phyloP scores from a whole-genome alignment of 2,888 invertebrate genomes.

The Chaetogeoica ovagalla region DNA sequence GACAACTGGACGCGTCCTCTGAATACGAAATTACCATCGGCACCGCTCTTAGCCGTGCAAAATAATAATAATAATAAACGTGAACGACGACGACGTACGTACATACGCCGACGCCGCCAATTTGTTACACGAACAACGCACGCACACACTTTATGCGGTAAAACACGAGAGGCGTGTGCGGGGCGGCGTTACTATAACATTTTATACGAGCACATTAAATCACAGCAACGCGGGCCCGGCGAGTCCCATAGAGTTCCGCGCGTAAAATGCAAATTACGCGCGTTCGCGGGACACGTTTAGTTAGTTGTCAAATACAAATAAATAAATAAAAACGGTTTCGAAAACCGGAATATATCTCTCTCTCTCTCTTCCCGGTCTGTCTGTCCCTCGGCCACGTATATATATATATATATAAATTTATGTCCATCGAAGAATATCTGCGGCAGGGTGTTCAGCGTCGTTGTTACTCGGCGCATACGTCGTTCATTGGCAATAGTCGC shows the following conservation, averaged over 20 bases:
- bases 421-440: background rate
- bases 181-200: too few species aligned
- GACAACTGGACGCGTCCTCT: conserved; percentile 33
- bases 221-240: background rate
- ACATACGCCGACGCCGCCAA: conserved; percentile 1
- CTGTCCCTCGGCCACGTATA: too few species aligned
- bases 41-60: conserved; percentile 19
- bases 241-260: conserved; percentile 22
- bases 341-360: too few species aligned
- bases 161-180: background rate
- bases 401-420: too few species aligned
- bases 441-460: background rate
- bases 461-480: background rate
- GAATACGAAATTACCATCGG: conserved; percentile 50
- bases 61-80: conserved; percentile 22
- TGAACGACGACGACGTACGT: conserved; percentile 24
- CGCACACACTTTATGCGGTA: too few species aligned
- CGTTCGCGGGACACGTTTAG: background rate
- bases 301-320: too few species aligned
- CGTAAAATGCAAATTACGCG: conserved; percentile 3
- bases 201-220: conserved; percentile 18
- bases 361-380: too few species aligned
- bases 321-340: background rate
- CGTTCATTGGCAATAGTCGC: background rate
- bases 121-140: conserved; percentile 33